phyloP scores from a whole-genome alignment of 1,140 invertebrate genomes.

The Phocides pigmalion region DNA sequence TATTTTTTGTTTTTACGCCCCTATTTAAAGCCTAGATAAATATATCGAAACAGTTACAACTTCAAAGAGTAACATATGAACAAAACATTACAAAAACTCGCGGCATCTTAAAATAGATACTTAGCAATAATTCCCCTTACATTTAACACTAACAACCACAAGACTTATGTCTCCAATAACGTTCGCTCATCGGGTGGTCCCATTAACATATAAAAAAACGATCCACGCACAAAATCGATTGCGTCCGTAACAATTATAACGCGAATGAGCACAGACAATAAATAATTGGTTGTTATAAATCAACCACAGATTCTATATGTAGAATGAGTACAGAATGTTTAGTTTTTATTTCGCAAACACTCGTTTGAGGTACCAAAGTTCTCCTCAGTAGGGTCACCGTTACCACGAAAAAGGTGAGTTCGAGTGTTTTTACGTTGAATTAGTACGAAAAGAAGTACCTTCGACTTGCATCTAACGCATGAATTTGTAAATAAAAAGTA shows the following conservation, averaged over 20 bases:
- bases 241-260: slow-evolving; percentile 59
- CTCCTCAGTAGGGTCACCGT: no score
- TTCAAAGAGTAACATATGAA: no score
- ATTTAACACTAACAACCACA: slow-evolving; percentile 34
- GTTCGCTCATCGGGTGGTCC: slow-evolving; percentile 54
- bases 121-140: neutral
- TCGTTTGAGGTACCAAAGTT: no score
- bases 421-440: no score
- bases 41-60: no score
- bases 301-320: slow-evolving; percentile 19
- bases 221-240: slow-evolving; percentile 52
- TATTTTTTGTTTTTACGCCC: no score
- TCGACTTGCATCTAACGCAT: no score
- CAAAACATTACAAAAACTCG: no score
- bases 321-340: neutral
- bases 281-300: slow-evolving; percentile 59
- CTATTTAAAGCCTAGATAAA: no score
- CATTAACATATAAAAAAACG: slow-evolving; percentile 48
- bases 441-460: no score
- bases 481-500: no score
- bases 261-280: slow-evolving; percentile 57
- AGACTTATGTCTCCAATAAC: slow-evolving; percentile 51
- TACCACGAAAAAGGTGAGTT: no score
- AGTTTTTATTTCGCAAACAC: neutral
- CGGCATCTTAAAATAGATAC: slow-evolving; percentile 13